Percentiles rank a stretch among this genome's conserved stretches.
These are phyloP conservation scores for Benitochromis conjunctus DNA, from an alignment of 2,113 vertebrate genomes.

Conservation along the genomic window DNA sequence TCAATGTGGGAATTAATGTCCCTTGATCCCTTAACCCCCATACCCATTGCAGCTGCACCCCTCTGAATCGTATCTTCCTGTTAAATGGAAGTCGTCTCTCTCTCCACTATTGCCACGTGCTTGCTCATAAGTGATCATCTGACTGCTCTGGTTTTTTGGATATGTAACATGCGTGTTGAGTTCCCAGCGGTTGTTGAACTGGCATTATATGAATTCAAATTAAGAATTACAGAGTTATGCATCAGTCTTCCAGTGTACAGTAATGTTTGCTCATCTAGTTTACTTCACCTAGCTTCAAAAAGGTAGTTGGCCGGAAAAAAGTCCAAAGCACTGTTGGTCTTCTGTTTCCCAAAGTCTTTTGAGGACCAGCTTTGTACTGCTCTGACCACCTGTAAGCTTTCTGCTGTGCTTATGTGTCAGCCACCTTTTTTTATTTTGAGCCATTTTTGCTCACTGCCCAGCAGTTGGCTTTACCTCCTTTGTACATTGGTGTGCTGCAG, in stretches of 20 bases:
- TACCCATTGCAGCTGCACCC: accelerated
- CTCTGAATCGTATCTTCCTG: not conserved
- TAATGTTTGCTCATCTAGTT: not conserved
- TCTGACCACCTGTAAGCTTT: not conserved
- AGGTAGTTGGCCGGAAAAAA: not conserved
- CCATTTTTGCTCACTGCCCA: not conserved
- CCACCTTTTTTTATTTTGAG: not conserved
- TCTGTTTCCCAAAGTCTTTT: not conserved
- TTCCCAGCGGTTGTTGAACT: not conserved
- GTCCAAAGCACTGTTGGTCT: not conserved
- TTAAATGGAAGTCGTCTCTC: not conserved
- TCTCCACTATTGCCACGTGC: not conserved
- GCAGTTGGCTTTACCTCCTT: not conserved
- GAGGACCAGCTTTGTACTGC: not conserved
- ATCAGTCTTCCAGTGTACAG: not conserved
- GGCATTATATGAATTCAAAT: not conserved
- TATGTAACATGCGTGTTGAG: not conserved
- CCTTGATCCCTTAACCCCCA: not conserved
- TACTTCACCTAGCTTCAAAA: not conserved
- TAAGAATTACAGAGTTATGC: not conserved
- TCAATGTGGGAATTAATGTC: not conserved
- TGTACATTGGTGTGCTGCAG: not conserved
- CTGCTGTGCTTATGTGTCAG: not conserved
- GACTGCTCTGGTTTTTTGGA: not conserved
- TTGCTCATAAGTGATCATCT: not conserved